Evolutionary conservation across 2,888 invertebrate genomes (phyloP).

Genomic region (Macaria liturata): DNA sequence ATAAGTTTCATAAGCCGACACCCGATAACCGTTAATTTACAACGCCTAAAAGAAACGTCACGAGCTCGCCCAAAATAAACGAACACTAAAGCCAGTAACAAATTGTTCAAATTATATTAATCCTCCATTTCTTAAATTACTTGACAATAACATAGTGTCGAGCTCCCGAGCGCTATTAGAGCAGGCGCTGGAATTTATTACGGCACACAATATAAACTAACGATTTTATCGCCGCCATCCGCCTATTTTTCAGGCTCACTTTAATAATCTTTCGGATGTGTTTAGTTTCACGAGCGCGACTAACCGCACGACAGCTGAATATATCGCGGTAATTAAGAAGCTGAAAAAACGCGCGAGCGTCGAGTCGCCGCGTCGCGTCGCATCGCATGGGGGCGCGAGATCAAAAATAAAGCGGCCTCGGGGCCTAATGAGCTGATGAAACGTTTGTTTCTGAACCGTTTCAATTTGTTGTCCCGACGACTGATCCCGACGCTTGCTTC

Average conservation of each 20-base stretch:
- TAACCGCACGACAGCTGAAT: slow-evolving; percentile 41
- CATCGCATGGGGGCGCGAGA: slow-evolving; percentile 65
- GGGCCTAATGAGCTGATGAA: slow-evolving; percentile 50
- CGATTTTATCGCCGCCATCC: slow-evolving; percentile 41
- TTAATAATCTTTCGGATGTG: slow-evolving; percentile 34
- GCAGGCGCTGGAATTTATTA: slow-evolving; percentile 58
- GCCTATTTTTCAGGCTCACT: slow-evolving; percentile 46
- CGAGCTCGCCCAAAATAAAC: slow-evolving; percentile 52
- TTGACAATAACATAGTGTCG: slow-evolving; percentile 71
- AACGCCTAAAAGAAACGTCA: slow-evolving; percentile 40
- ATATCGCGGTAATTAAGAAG: slow-evolving; percentile 68
- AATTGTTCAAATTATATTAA: slow-evolving; percentile 69
- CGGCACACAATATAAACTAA: slow-evolving; percentile 40
- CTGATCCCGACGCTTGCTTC: slow-evolving; percentile 25
- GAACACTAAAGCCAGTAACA: slow-evolving; percentile 53
- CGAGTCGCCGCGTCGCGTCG: slow-evolving; percentile 40
- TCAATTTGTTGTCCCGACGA: slow-evolving; percentile 24
- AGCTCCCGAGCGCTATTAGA: slow-evolving; percentile 57
- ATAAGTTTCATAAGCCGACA: slow-evolving; percentile 34
- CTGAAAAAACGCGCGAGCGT: slow-evolving; percentile 57
- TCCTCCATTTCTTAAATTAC: slow-evolving; percentile 62
- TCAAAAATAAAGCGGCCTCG: slow-evolving; percentile 55
- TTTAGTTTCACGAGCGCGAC: slow-evolving; percentile 30
- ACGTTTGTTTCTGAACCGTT: slow-evolving; percentile 25
- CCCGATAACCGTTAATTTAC: slow-evolving; percentile 49